These are phyloP conservation scores for Macrosiphum euphorbiae DNA, from an alignment of 2,888 invertebrate species.

Conservation along the genomic window DNA sequence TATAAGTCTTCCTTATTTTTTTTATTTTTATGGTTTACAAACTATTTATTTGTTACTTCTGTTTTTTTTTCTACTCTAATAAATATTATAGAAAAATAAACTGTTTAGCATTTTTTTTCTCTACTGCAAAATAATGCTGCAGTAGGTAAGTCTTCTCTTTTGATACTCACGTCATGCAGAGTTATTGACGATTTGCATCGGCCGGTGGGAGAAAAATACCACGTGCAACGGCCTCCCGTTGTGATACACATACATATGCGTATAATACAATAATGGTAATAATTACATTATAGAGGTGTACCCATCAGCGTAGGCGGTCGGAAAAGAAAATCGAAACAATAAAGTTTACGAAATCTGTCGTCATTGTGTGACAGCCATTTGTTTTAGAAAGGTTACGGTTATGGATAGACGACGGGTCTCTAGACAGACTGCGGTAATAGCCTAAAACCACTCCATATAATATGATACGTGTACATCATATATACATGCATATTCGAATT, in stretches of 20 bases:
- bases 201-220: neutral
- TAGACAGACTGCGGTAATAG: neutral
- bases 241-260: neutral
- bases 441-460: neutral
- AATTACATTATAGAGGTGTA: constrained; percentile 35
- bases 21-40: neutral
- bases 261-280: constrained; percentile 2
- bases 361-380: constrained; percentile 42
- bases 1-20: constrained; percentile 34
- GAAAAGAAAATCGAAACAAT: constrained; percentile 54
- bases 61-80: constrained; percentile 22
- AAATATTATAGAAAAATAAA: constrained; percentile 40
- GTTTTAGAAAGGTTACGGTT: constrained; percentile 38
- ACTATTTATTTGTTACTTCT: constrained; percentile 19
- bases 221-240: constrained; percentile 12
- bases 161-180: neutral
- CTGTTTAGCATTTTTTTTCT: neutral
- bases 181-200: constrained; percentile 4
- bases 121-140: neutral
- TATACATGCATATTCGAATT: neutral
- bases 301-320: constrained; percentile 49
- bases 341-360: constrained; percentile 56
- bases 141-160: neutral
- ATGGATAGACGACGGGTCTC: neutral
- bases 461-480: neutral